A percentile compares a stretch with the other conserved stretches of the same genome.
Conservation (phyloP, 2,888 invertebrate species). For the Cheilosia vulpina region DNA sequence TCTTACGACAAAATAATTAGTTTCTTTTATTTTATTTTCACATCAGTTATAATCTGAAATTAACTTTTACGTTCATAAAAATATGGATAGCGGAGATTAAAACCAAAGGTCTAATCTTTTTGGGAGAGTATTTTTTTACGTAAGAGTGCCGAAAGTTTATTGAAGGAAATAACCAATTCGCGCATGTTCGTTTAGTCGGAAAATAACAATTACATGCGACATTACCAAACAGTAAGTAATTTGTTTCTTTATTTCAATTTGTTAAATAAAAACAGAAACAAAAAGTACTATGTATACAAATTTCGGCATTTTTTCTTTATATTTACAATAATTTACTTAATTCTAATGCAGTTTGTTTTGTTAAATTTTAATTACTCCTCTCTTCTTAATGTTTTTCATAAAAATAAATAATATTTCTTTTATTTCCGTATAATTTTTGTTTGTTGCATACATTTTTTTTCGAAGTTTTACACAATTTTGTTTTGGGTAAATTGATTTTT, state of each 20-base stretch:
- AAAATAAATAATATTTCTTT: slow-evolving; percentile 68
- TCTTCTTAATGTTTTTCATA: slow-evolving; percentile 44
- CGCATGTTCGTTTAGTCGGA: slow-evolving; percentile 21
- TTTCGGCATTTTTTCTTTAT: slow-evolving; percentile 41
- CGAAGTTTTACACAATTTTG: slow-evolving; percentile 52
- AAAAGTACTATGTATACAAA: slow-evolving; percentile 31
- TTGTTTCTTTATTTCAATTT: slow-evolving; percentile 41
- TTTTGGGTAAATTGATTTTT: slow-evolving; percentile 32
- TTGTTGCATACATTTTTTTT: slow-evolving; percentile 44
- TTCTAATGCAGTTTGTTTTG: slow-evolving; percentile 49
- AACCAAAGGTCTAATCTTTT: slow-evolving; percentile 18
- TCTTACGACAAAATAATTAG: slow-evolving; percentile 71
- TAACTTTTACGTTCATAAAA: slow-evolving; percentile 42
- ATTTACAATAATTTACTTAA: slow-evolving; percentile 69
- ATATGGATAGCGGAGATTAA: slow-evolving; percentile 55
- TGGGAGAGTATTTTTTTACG: neutral
- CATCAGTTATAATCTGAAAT: slow-evolving; percentile 52
- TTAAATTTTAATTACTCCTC: slow-evolving; percentile 38
- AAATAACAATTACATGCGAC: slow-evolving; percentile 46
- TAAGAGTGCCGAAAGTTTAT: slow-evolving; percentile 33
- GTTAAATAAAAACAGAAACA: slow-evolving; percentile 30
- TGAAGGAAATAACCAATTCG: slow-evolving; percentile 22
- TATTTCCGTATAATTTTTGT: slow-evolving; percentile 33
- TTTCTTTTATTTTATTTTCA: slow-evolving; percentile 54
- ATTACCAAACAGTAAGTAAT: slow-evolving; percentile 61